Conservation (phyloP, 2,888 invertebrate species). For the Cheilosia impressa region DNA sequence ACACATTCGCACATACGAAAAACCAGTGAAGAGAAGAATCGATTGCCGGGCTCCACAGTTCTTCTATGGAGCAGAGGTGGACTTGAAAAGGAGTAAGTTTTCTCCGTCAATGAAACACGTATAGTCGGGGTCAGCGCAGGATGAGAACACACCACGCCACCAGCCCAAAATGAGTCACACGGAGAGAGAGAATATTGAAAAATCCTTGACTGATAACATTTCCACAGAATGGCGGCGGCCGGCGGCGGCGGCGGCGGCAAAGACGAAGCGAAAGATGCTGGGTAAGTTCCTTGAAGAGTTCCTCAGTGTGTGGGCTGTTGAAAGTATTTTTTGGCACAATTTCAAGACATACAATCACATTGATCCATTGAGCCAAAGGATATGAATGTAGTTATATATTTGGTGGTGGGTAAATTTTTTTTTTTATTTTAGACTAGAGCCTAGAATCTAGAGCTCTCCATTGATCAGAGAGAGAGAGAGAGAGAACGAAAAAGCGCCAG, state of each 20-base stretch:
- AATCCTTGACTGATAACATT: slow-evolving; percentile 75
- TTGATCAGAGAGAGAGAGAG: neutral
- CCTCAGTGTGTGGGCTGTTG: slow-evolving; percentile 59
- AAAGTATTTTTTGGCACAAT: slow-evolving; percentile 59
- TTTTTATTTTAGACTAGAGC: neutral
- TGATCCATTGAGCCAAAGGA: slow-evolving; percentile 68
- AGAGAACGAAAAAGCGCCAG: neutral
- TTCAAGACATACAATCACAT: slow-evolving; percentile 64
- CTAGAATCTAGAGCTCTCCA: neutral
- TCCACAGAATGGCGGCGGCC: slow-evolving; percentile 18
- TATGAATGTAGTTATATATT: slow-evolving; percentile 37
- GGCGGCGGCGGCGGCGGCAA: neutral
- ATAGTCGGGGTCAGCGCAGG: slow-evolving; percentile 6
- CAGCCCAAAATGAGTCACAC: slow-evolving; percentile 55
- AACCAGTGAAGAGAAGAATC: slow-evolving; percentile 39
- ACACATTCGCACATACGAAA: slow-evolving; percentile 1
- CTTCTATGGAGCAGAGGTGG: slow-evolving; percentile 56
- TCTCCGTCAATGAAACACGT: slow-evolving; percentile 75
- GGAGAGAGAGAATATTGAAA: slow-evolving; percentile 46
- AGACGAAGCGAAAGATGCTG: slow-evolving; percentile 42
- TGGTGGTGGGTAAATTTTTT: slow-evolving; percentile 1
- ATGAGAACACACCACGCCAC: neutral
- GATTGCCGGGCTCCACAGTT: slow-evolving; percentile 61
- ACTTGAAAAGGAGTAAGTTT: slow-evolving; percentile 59
- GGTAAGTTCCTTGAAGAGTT: slow-evolving; percentile 27